Evolutionary conservation across 2,113 vertebrate species (phyloP).

Genomic region (Theristicus caerulescens): DNA sequence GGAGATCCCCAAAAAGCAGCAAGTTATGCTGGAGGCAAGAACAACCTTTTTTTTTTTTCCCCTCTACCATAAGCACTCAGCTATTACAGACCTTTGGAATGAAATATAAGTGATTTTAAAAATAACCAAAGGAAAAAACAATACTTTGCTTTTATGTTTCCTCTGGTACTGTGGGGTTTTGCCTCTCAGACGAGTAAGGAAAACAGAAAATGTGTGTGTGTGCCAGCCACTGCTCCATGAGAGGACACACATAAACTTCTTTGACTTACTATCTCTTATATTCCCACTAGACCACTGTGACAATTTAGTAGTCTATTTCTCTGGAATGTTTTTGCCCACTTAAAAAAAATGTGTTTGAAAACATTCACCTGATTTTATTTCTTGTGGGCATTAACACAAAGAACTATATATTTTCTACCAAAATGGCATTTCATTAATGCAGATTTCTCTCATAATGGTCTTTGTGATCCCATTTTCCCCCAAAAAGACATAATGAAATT

Average conservation of each 20-base stretch:
- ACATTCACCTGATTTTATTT: background rate
- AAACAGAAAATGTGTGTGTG: background rate
- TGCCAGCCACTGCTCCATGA: background rate
- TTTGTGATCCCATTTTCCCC: background rate
- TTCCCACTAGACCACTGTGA: background rate
- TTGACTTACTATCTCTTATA: background rate
- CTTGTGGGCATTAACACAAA: background rate
- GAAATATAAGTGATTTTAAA: background rate
- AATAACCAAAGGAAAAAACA: background rate
- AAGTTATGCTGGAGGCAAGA: slow-evolving; percentile 21
- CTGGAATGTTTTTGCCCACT: background rate
- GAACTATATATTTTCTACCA: background rate
- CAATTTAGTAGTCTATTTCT: background rate
- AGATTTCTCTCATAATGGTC: background rate
- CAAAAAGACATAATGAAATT: background rate
- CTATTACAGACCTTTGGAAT: background rate
- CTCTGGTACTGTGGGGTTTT: background rate
- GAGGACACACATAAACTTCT: background rate
- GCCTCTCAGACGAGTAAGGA: background rate
- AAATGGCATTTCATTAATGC: background rate
- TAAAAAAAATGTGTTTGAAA: background rate
- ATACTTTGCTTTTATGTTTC: background rate
- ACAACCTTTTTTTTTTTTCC: background rate
- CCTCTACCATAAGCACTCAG: background rate
- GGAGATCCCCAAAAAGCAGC: background rate